Evolutionary conservation across 2,888 invertebrate species (phyloP).

Genomic region (Archips xylosteana): DNA sequence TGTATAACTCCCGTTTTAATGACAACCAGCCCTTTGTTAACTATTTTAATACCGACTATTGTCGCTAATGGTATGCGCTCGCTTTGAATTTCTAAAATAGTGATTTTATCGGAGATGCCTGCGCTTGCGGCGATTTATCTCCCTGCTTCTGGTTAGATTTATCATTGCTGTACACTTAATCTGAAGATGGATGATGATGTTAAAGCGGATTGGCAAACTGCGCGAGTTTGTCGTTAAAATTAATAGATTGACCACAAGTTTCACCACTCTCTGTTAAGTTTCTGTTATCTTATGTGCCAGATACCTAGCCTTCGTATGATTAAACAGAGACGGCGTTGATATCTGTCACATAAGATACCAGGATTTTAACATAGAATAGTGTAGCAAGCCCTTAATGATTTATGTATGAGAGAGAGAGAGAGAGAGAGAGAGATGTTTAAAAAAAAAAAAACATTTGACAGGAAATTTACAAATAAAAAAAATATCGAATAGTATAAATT

Average conservation of each 20-base stretch:
- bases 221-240: not conserved
- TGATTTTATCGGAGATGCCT: slow-evolving; percentile 48
- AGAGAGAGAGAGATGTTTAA: too few relatives aligned
- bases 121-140: slow-evolving; percentile 31
- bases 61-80: slow-evolving; percentile 53
- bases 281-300: too few relatives aligned
- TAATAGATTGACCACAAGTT: not conserved
- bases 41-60: slow-evolving; percentile 42
- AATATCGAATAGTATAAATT: too few relatives aligned
- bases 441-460: too few relatives aligned
- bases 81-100: slow-evolving; percentile 45
- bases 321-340: too few relatives aligned
- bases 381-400: too few relatives aligned
- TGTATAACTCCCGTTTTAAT: slow-evolving; percentile 55
- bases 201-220: not conserved
- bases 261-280: too few relatives aligned
- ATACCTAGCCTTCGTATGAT: too few relatives aligned
- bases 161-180: slow-evolving; percentile 8
- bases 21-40: slow-evolving; percentile 58
- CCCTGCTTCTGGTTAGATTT: slow-evolving; percentile 3
- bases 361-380: too few relatives aligned
- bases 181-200: slow-evolving; percentile 9
- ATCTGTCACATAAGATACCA: too few relatives aligned
- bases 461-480: too few relatives aligned
- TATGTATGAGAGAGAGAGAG: too few relatives aligned